These are phyloP conservation scores for Meleagris gallopavo DNA, from an alignment of 2,113 vertebrate species.

Conservation along the genomic window DNA sequence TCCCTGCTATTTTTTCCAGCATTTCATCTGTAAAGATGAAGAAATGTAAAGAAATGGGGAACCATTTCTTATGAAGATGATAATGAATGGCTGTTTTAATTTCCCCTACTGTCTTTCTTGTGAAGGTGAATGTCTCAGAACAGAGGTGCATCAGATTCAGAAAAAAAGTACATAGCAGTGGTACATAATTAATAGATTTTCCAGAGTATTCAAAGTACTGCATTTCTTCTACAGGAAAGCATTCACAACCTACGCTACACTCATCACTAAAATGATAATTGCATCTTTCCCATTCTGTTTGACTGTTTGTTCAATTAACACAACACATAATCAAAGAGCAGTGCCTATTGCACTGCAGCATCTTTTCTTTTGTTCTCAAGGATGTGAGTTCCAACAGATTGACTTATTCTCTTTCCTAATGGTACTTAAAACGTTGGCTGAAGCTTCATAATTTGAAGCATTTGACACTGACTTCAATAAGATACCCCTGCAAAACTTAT, in stretches of 20 bases:
- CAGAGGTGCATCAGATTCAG: background rate
- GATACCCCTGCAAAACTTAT: background rate
- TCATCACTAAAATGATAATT: background rate
- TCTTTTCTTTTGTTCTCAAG: constrained; percentile 3
- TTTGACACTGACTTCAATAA: background rate
- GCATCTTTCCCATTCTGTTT: background rate
- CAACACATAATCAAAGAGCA: background rate
- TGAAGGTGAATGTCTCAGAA: background rate
- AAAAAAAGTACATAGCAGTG: background rate
- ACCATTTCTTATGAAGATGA: background rate
- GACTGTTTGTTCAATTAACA: background rate
- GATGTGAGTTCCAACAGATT: background rate
- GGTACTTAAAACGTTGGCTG: constrained; percentile 4
- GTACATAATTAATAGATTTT: background rate
- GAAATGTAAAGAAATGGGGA: no score
- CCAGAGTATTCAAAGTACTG: background rate
- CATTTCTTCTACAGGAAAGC: background rate
- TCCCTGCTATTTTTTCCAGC: background rate
- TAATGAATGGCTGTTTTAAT: background rate
- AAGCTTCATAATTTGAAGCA: constrained; percentile 11
- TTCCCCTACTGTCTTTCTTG: background rate
- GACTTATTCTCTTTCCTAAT: constrained; percentile 11
- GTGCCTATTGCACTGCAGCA: background rate
- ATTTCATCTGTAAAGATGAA: background rate
- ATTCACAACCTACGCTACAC: background rate